Percentiles rank a stretch among this genome's conserved stretches.
Conservation (phyloP, 2,113 vertebrate genomes). For the Philantomba maxwellii region DNA sequence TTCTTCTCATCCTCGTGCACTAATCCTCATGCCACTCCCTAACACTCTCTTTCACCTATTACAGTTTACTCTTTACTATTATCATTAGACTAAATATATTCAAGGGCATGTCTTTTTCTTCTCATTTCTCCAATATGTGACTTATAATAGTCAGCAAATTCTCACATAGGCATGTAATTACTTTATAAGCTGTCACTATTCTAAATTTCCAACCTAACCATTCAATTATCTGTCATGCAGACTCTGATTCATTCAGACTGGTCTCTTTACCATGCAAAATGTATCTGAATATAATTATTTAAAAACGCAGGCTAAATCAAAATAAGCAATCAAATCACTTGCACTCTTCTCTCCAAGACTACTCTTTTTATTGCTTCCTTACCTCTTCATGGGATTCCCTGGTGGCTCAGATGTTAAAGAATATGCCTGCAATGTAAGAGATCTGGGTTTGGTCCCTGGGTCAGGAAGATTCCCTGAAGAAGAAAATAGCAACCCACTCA, state of each 20-base stretch:
- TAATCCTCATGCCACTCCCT: not conserved
- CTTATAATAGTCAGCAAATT: conserved; percentile 14
- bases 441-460: not conserved
- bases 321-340: not conserved
- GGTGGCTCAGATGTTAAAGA: not conserved
- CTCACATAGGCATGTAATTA: not conserved
- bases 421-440: not conserved
- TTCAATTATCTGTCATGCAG: conserved; percentile 20
- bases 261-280: not conserved
- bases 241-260: conserved; percentile 1
- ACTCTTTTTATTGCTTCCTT: not conserved
- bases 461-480: not conserved
- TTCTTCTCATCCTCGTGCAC: not conserved
- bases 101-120: conserved; percentile 6
- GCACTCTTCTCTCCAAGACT: not conserved
- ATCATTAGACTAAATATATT: not conserved
- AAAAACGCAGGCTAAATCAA: not conserved
- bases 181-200: conserved; percentile 20
- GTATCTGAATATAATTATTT: conserved; percentile 2
- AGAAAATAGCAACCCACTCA: not conserved
- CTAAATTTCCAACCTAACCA: not conserved
- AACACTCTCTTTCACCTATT: not conserved
- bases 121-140: not conserved
- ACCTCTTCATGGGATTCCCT: not conserved
- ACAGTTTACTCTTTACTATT: not conserved